Evolutionary conservation across 2,888 invertebrate genomes (phyloP), one percentile per base, ranked within the genome.

Genomic region (Megastigmus dorsalis): DNA sequence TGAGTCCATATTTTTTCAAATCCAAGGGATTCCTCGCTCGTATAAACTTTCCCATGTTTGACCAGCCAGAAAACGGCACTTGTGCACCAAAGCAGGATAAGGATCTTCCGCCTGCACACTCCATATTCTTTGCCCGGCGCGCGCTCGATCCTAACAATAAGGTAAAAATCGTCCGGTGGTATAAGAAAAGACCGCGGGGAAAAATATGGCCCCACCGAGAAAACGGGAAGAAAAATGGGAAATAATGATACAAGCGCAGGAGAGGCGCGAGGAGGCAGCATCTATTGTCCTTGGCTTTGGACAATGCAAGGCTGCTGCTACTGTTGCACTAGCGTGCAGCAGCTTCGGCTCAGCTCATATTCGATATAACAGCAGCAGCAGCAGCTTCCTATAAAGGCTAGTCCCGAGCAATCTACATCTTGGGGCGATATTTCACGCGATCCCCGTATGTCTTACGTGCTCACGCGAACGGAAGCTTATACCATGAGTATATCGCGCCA

Each of bases 381-480:
- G n/a, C n/a, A n/a, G n/a, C n/a, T n/a, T n/a, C n/a, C n/a, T n/a
- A n/a, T n/a, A n/a, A n/a, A n/a, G n/a, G 81, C 81, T 82, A 28
- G 79, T 81, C 77, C 62, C 77, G 80, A 79, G 81, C 81, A 82
- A 85, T 86, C 85, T 86, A 82, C 85, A 85, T 85, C 84, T 86
- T 82, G 82, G n/a, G 78, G 79, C 83, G 80, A 85, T 84, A 84
- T 82, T 85, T 84, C 83, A 83, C 82, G 36, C n/a, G 23, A 59
- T 70, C 54, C 54, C 26, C 48, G 13, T n/a, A n/a, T n/a, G n/a
- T n/a, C n/a, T n/a, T n/a, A n/a, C n/a, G n/a, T n/a, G n/a, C n/a
- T n/a, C n/a, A 20, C 63, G 68, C 33, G 43, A 62, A 33, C 70
- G 52, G 62, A 60, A 60, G 65, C 65, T n/a, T n/a, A n/a, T n/a